Evolutionary conservation across 2,797 vertebrate genomes (phyloP).

Genomic region (Helostoma temminkii): DNA sequence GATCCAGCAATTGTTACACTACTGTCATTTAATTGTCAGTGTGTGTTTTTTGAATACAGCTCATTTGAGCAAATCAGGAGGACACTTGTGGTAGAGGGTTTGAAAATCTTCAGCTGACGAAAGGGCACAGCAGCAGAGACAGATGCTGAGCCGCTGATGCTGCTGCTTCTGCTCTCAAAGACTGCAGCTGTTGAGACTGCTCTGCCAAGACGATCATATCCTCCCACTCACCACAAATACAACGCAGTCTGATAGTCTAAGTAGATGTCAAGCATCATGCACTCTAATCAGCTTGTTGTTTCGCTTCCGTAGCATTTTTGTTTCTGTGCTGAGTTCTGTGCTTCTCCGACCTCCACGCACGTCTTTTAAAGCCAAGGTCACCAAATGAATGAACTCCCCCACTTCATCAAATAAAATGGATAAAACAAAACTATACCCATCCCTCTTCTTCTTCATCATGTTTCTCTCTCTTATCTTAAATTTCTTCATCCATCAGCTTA

Average conservation of each 20-base stretch:
- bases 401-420: conserved; percentile 27
- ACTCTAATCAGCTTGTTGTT: conserved; percentile 18
- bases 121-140: conserved; percentile 67
- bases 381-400: conserved; percentile 9
- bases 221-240: conserved; percentile 8
- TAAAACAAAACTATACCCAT: conserved; percentile 23
- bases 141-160: conserved; percentile 57
- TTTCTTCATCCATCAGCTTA: conserved; percentile 56
- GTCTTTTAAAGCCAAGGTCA: conserved; percentile 13
- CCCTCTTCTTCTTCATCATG: background rate
- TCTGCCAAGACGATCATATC: conserved; percentile 56
- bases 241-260: background rate
- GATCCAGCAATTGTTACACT: background rate
- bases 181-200: conserved; percentile 55
- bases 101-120: conserved; percentile 45
- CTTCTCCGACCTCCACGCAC: conserved; percentile 3
- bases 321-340: conserved; percentile 20
- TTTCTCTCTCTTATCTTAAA: conserved; percentile 44
- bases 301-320: background rate
- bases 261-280: conserved; percentile 20
- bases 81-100: conserved; percentile 51
- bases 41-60: conserved; percentile 24
- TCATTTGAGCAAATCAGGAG: conserved; percentile 40
- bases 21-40: conserved; percentile 4
- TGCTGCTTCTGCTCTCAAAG: conserved; percentile 56